Evolutionary conservation across 1,140 invertebrate species (phyloP).

Genomic region (Euwallacea fornicatus): DNA sequence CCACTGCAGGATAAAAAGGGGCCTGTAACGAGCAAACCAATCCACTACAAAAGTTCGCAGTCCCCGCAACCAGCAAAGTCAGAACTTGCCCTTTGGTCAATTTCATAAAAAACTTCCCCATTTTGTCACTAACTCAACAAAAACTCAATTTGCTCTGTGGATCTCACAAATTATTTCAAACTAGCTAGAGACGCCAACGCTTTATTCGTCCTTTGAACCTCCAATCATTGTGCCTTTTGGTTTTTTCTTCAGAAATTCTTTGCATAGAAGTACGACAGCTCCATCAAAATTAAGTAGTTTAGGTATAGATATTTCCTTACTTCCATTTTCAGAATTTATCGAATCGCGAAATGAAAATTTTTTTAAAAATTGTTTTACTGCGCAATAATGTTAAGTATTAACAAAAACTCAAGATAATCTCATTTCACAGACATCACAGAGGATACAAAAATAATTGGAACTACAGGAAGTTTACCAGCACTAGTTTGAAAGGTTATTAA

Average conservation of each 20-base stretch:
- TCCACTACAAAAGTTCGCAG: constrained; percentile 19
- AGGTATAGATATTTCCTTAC: constrained; percentile 26
- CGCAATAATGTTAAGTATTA: no score
- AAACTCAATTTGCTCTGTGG: no score
- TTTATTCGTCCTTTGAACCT: no score
- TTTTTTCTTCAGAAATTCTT: neutral
- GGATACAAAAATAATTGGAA: no score
- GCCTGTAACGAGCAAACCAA: constrained; percentile 22
- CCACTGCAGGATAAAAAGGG: constrained; percentile 22
- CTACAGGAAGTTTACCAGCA: no score
- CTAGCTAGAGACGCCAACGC: no score
- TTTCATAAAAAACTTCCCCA: constrained; percentile 10
- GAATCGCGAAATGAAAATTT: neutral
- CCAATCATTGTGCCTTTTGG: no score
- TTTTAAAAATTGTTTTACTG: neutral
- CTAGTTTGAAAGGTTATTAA: no score
- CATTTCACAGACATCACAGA: no score
- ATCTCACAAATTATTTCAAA: no score
- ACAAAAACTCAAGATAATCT: no score
- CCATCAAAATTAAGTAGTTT: constrained; percentile 18
- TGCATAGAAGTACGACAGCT: constrained; percentile 23
- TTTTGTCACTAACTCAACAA: neutral
- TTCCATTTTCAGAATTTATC: constrained; percentile 4
- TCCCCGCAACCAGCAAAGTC: neutral
- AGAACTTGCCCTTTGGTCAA: constrained; percentile 13